Percentiles rank a stretch among this genome's conserved stretches.
Evolutionary conservation across 2,113 vertebrate species (phyloP).

Genomic region (Elephas maximus): DNA sequence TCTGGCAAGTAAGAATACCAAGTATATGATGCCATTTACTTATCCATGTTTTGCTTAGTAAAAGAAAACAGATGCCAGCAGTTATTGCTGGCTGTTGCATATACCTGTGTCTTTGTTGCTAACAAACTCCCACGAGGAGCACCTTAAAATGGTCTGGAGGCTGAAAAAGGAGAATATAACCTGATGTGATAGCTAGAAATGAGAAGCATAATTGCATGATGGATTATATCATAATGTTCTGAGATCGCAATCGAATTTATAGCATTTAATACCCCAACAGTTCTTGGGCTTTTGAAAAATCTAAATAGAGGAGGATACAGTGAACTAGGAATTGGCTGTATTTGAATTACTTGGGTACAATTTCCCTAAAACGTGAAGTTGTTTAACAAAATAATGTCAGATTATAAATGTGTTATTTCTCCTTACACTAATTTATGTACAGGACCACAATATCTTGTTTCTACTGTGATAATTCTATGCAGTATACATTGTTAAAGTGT

Average conservation of each 20-base stretch:
- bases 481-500: background rate
- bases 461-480: background rate
- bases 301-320: slow-evolving; percentile 8
- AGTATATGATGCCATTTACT: slow-evolving; percentile 72
- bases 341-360: slow-evolving; percentile 38
- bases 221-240: slow-evolving; percentile 67
- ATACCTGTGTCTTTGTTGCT: slow-evolving; percentile 77
- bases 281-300: slow-evolving; percentile 54
- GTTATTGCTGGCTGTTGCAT: slow-evolving; percentile 81
- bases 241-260: slow-evolving; percentile 62
- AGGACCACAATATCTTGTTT: background rate
- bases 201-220: slow-evolving; percentile 68
- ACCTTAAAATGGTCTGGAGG: slow-evolving; percentile 81
- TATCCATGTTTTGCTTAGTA: slow-evolving; percentile 83
- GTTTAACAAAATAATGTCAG: slow-evolving; percentile 44
- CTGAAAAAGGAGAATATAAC: slow-evolving; percentile 78
- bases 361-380: slow-evolving; percentile 33
- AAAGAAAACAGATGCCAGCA: slow-evolving; percentile 84
- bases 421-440: slow-evolving; percentile 5
- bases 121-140: slow-evolving; percentile 76
- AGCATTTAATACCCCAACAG: slow-evolving; percentile 14
- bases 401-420: slow-evolving; percentile 15
- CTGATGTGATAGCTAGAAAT: slow-evolving; percentile 76
- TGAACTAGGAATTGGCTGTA: background rate
- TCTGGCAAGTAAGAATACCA: slow-evolving; percentile 71